These are phyloP conservation scores for Ophion slaviceki DNA, from an alignment of 2,888 invertebrate species.

Conservation along the genomic window DNA sequence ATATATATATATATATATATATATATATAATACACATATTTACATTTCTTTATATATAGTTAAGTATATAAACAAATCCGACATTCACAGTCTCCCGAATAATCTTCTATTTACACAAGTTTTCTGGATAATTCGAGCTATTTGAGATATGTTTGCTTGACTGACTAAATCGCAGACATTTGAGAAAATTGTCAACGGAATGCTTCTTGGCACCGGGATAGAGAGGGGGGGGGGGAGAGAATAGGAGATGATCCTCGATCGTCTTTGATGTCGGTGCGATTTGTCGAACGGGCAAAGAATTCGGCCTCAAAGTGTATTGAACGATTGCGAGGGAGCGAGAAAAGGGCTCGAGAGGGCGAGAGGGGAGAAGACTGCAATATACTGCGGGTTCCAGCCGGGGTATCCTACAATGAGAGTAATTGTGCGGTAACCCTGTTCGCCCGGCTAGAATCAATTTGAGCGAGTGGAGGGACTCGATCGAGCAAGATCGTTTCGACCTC, in stretches of 20 bases:
- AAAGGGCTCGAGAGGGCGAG: neutral
- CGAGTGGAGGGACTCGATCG: slow-evolving; percentile 46
- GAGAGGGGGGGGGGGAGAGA: neutral
- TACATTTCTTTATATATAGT: too few species aligned
- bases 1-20: too few species aligned
- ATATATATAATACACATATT: too few species aligned
- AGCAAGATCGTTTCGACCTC: slow-evolving; percentile 41
- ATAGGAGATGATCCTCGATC: neutral
- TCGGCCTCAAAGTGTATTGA: slow-evolving; percentile 15
- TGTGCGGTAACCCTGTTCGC: slow-evolving; percentile 77
- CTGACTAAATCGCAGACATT: slow-evolving; percentile 53
- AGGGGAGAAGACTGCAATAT: neutral
- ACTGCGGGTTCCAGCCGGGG: slow-evolving; percentile 57
- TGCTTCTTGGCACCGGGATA: slow-evolving; percentile 18
- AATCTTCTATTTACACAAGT: neutral
- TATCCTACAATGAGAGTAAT: slow-evolving; percentile 78
- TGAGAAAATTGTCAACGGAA: slow-evolving; percentile 11
- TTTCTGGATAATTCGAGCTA: neutral
- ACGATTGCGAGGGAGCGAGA: neutral
- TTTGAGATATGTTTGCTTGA: slow-evolving; percentile 2
- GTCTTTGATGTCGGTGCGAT: slow-evolving; percentile 20
- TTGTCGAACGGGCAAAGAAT: slow-evolving; percentile 20
- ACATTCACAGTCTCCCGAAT: too few species aligned
- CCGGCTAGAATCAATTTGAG: slow-evolving; percentile 74
- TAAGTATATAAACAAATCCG: too few species aligned